These are phyloP conservation scores for Coregonus suidteri DNA, from an alignment of 2,797 vertebrate species.

Conservation along the genomic window DNA sequence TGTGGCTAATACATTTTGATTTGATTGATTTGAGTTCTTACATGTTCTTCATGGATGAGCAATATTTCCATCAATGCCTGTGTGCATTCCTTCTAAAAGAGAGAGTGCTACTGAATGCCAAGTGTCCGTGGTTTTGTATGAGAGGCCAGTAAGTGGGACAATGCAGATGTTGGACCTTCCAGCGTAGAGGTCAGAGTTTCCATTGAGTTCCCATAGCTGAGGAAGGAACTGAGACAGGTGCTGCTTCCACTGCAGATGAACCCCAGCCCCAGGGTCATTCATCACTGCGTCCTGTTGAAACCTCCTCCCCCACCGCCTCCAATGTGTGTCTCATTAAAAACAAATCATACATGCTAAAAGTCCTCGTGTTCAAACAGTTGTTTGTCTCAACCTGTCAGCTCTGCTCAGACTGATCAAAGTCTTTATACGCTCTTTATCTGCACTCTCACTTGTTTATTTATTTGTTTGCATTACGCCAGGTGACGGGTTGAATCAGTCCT, in stretches of 20 bases:
- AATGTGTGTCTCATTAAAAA: conserved; percentile 48
- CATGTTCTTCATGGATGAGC: background rate
- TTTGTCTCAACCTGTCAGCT: conserved; percentile 35
- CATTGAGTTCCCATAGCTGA: background rate
- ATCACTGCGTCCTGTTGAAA: conserved; percentile 19
- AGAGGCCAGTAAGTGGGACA: background rate
- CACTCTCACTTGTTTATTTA: conserved; percentile 33
- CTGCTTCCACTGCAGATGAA: background rate
- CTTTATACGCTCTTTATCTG: conserved; percentile 23
- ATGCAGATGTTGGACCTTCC: background rate
- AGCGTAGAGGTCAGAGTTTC: background rate
- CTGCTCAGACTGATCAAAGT: conserved; percentile 48
- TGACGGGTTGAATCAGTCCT: conserved; percentile 34
- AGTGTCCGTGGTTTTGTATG: background rate
- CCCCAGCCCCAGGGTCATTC: background rate
- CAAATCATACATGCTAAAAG: background rate
- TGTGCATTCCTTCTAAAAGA: background rate
- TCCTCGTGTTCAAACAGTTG: conserved; percentile 37
- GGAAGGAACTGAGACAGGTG: conserved; percentile 1
- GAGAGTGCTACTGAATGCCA: background rate
- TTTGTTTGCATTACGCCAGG: conserved; percentile 56
- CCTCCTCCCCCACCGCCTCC: conserved; percentile 10
- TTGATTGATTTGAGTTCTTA: too few relatives aligned
- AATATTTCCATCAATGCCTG: background rate
- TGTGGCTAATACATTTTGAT: too few relatives aligned